These are phyloP conservation scores for Hyalella azteca DNA, from an alignment of 2,888 invertebrate genomes.

Conservation along the genomic window DNA sequence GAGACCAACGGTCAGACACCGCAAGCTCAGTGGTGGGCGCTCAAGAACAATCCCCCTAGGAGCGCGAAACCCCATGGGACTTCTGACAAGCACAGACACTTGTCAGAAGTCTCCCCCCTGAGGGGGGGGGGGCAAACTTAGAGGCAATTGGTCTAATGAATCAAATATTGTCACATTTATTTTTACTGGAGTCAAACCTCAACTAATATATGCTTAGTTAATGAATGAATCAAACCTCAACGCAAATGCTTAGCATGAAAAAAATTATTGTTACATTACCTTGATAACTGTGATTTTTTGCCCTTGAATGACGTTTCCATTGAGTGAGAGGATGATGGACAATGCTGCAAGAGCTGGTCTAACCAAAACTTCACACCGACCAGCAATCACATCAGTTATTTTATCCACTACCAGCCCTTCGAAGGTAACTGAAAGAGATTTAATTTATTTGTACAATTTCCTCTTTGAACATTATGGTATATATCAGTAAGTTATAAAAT, in stretches of 20 bases:
- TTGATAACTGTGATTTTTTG: slow-evolving; percentile 12
- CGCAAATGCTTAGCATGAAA: too few species aligned
- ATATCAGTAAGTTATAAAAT: not conserved
- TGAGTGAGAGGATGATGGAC: not conserved
- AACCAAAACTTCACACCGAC: not conserved
- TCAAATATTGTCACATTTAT: not conserved
- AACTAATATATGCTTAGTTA: not conserved
- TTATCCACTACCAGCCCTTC: not conserved
- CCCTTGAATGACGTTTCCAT: not conserved
- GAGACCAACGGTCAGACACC: too few species aligned
- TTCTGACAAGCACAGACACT: too few species aligned
- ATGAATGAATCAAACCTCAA: not conserved
- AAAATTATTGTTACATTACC: not conserved
- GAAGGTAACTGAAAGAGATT: not conserved
- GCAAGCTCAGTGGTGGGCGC: too few species aligned
- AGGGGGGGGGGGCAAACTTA: too few species aligned
- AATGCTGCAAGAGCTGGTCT: not conserved
- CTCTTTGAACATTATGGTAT: not conserved
- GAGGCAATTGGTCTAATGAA: not conserved
- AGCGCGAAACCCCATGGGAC: too few species aligned
- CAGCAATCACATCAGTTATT: not conserved
- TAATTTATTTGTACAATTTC: not conserved
- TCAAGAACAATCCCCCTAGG: too few species aligned
- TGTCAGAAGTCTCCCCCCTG: too few species aligned
- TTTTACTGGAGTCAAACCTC: not conserved